Conservation (phyloP, 2,888 invertebrate genomes). For the Tineola bisselliella region DNA sequence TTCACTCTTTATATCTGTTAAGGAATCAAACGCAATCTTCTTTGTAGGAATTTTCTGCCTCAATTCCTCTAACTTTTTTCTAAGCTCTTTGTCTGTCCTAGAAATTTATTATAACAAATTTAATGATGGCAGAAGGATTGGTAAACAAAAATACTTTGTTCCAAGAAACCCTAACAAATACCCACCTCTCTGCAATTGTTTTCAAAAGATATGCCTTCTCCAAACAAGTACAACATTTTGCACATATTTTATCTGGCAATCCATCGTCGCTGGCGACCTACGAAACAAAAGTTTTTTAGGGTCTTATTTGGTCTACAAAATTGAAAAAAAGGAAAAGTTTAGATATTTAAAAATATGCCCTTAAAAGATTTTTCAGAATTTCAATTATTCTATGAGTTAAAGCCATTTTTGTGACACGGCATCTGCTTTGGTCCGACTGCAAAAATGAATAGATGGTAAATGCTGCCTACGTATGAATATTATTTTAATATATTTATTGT, state of each 20-base stretch:
- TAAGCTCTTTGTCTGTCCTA: conserved; percentile 52
- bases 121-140: too few species aligned
- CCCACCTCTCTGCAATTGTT: conserved; percentile 57
- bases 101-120: conserved; percentile 13
- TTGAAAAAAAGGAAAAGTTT: too few species aligned
- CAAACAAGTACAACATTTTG: conserved; percentile 51
- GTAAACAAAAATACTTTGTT: too few species aligned
- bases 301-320: too few species aligned
- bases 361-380: too few species aligned
- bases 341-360: too few species aligned
- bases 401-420: too few species aligned
- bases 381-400: too few species aligned
- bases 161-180: not conserved
- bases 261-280: conserved; percentile 56
- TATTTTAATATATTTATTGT: too few species aligned
- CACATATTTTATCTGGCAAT: conserved; percentile 56
- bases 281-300: conserved; percentile 14
- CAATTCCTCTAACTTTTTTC: conserved; percentile 35
- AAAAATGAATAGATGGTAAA: too few species aligned
- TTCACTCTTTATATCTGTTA: conserved; percentile 59
- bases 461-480: too few species aligned
- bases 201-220: conserved; percentile 59
- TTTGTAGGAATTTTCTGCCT: conserved; percentile 41
- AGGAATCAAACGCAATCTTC: conserved; percentile 58
- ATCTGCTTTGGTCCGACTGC: too few species aligned